Conservation (phyloP, 2,113 vertebrate genomes). For the Irena cyanogastra region DNA sequence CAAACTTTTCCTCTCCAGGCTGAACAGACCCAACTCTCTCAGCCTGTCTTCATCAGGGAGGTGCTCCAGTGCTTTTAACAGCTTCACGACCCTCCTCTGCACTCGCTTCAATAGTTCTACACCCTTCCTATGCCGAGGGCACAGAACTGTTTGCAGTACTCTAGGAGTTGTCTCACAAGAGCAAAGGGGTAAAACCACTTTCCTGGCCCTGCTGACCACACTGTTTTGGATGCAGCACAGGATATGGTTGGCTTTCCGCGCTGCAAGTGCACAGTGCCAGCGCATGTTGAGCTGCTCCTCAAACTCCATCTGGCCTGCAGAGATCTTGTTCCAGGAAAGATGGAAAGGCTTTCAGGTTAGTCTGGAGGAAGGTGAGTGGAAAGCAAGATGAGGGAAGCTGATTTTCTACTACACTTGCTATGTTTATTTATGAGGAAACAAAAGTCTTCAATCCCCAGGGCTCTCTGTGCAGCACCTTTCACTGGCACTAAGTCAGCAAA, state of each 20-base stretch:
- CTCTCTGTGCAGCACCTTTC: not conserved
- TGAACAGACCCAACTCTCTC: not conserved
- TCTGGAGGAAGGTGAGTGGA: not conserved
- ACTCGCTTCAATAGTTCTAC: not conserved
- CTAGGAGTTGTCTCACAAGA: not conserved
- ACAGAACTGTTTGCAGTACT: not conserved
- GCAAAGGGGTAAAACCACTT: not conserved
- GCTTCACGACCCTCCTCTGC: not conserved
- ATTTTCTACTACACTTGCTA: not conserved
- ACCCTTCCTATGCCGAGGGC: not conserved
- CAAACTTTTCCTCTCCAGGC: not conserved
- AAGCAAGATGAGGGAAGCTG: not conserved
- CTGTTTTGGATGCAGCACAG: not conserved
- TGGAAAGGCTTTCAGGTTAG: not conserved
- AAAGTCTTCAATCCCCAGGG: not conserved
- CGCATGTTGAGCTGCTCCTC: not conserved
- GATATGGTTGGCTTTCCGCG: not conserved
- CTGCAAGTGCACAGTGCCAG: not conserved
- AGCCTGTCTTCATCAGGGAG: not conserved
- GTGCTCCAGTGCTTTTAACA: not conserved
- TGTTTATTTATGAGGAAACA: constrained; percentile 28
- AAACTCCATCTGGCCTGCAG: not conserved
- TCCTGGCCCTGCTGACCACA: not conserved
- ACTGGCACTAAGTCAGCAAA: not conserved
- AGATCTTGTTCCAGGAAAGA: not conserved